Conservation (phyloP, 2,888 invertebrate genomes). For the Rhorus exstirpatorius region DNA sequence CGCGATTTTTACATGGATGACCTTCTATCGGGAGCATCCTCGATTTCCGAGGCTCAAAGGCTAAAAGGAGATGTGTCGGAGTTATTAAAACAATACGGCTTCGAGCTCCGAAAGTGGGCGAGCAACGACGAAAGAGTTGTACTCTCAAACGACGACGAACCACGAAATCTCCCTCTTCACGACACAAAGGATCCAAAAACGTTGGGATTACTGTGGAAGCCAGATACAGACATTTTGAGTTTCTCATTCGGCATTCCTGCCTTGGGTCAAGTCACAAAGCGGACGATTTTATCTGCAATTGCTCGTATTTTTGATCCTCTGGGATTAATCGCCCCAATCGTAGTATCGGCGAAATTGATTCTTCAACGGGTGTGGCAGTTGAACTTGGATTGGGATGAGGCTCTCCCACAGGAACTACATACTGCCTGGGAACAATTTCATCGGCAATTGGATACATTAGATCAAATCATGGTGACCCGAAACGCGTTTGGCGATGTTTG, state of each 20-base stretch:
- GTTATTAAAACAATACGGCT: constrained; percentile 49
- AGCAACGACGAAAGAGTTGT: neutral
- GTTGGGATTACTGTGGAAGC: constrained; percentile 49
- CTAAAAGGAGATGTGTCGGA: constrained; percentile 54
- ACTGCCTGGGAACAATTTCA: constrained; percentile 16
- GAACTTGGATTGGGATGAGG: constrained; percentile 44
- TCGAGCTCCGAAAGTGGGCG: constrained; percentile 71
- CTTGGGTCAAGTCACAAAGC: constrained; percentile 20
- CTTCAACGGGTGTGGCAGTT: constrained; percentile 35
- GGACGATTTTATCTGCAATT: constrained; percentile 33
- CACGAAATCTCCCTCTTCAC: constrained; percentile 7
- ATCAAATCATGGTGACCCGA: constrained; percentile 45
- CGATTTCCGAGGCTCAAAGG: constrained; percentile 32
- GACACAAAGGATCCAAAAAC: constrained; percentile 39
- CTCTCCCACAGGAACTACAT: constrained; percentile 25
- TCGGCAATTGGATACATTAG: constrained; percentile 3
- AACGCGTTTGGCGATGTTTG: constrained; percentile 4
- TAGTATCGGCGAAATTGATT: constrained; percentile 54
- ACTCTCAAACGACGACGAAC: constrained; percentile 10
- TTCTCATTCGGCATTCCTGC: constrained; percentile 26
- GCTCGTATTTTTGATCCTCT: constrained; percentile 33
- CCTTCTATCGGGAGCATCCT: constrained; percentile 26
- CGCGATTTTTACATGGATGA: constrained; percentile 47
- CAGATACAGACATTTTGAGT: constrained; percentile 39
- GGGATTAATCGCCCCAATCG: constrained; percentile 38